Percentiles rank a stretch among this genome's conserved stretches.
Evolutionary conservation across 1,140 invertebrate species (phyloP).

Genomic region (Papilio polytes): DNA sequence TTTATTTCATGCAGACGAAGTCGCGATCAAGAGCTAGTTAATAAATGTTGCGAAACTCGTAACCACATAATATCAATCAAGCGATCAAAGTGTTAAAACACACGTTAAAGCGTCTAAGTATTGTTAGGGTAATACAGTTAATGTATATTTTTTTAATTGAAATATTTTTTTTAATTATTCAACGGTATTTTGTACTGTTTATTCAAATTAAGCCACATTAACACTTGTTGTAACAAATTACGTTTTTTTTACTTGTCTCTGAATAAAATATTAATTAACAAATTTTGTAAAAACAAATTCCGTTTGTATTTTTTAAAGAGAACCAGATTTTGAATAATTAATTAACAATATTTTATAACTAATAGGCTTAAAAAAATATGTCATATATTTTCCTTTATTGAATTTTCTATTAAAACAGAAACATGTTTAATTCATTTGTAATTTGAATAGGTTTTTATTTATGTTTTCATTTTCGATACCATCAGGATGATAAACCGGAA

Average conservation of each 20-base stretch:
- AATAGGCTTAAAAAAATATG: background rate
- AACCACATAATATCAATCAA: too few species aligned
- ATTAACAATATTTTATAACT: conserved; percentile 13
- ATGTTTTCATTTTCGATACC: conserved; percentile 37
- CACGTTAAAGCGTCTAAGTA: too few species aligned
- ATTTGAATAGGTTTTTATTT: conserved; percentile 31
- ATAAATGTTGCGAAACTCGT: too few species aligned
- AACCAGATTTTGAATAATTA: conserved; percentile 1
- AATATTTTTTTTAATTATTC: background rate
- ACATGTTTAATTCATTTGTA: background rate
- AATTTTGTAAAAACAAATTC: background rate
- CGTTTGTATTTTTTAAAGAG: background rate
- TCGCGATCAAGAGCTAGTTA: too few species aligned
- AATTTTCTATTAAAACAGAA: conserved; percentile 6
- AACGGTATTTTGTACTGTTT: background rate
- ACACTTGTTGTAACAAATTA: background rate
- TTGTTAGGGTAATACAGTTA: background rate
- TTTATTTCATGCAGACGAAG: too few species aligned
- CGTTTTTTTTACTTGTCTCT: background rate
- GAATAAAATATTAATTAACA: background rate
- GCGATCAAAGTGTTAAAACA: too few species aligned
- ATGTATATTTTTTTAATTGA: background rate
- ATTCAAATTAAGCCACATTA: background rate
- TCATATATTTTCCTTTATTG: background rate
- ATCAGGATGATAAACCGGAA: conserved; percentile 26